Percentiles rank a stretch among this genome's conserved stretches.
These are phyloP conservation scores for Perccottus glenii DNA, from an alignment of 2,113 vertebrate species.

Conservation along the genomic window DNA sequence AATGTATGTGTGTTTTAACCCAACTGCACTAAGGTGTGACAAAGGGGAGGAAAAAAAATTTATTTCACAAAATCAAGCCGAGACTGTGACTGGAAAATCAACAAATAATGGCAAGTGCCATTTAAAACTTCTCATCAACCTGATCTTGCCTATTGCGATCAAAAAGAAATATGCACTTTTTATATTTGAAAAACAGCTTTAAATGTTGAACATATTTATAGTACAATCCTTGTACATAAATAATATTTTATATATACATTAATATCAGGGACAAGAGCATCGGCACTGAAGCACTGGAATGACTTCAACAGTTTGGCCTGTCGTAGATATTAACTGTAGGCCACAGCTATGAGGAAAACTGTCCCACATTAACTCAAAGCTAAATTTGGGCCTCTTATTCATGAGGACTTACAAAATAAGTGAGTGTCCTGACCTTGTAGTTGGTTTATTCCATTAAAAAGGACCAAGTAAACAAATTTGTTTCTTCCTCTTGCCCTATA, in stretches of 20 bases:
- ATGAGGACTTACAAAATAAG: neutral
- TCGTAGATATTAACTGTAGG: slow-evolving; percentile 12
- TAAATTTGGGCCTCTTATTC: neutral
- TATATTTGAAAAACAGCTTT: no score
- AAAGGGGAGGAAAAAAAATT: neutral
- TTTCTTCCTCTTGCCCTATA: neutral
- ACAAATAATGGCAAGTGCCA: no score
- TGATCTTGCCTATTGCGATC: no score
- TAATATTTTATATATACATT: no score
- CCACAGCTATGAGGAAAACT: slow-evolving; percentile 9
- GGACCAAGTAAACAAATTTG: neutral
- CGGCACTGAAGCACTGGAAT: neutral
- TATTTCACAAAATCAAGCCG: no score
- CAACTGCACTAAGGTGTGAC: slow-evolving; percentile 8
- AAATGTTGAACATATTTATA: no score
- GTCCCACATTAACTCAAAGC: neutral
- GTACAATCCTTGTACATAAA: no score
- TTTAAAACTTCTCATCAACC: no score
- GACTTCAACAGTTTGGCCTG: slow-evolving; percentile 24
- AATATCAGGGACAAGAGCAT: neutral
- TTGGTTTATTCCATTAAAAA: neutral
- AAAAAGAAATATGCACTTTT: no score
- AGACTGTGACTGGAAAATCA: no score
- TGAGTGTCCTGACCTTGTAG: neutral
- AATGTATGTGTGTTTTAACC: neutral